A percentile compares a stretch with the other conserved stretches of the same genome.
These are phyloP conservation scores for Albula glossodonta DNA, from an alignment of 2,113 vertebrate genomes.

Conservation along the genomic window DNA sequence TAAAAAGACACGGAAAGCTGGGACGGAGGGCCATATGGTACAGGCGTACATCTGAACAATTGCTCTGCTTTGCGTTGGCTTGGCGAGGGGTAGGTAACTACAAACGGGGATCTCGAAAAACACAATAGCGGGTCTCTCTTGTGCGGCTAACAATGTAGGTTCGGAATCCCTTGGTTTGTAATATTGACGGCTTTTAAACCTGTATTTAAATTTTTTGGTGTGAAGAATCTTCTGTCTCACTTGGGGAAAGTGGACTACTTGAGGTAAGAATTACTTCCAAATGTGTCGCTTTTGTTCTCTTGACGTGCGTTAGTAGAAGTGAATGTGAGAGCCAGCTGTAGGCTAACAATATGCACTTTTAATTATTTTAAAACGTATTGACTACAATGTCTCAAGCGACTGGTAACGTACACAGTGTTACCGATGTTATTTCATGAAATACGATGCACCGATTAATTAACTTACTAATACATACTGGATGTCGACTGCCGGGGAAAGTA, in stretches of 20 bases:
- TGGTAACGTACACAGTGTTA: background rate
- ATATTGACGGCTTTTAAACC: background rate
- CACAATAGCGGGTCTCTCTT: background rate
- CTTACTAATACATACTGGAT: background rate
- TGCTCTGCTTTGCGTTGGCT: constrained; percentile 1
- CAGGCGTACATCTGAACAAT: background rate
- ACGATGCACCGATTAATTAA: background rate
- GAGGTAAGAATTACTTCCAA: background rate
- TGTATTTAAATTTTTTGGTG: background rate
- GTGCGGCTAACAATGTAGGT: background rate
- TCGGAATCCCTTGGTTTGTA: background rate
- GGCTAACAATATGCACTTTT: background rate
- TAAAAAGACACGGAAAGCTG: background rate
- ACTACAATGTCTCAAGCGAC: background rate
- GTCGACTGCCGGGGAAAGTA: background rate
- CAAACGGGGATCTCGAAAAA: background rate
- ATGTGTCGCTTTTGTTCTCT: constrained; percentile 8
- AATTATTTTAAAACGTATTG: background rate
- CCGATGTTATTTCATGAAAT: background rate
- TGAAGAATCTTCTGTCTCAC: background rate
- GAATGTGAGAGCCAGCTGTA: background rate
- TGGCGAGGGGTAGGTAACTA: constrained; percentile 7
- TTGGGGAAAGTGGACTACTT: background rate
- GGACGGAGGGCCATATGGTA: background rate
- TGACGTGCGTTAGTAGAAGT: background rate